These are phyloP conservation scores for Mythimna vitellina DNA, from an alignment of 2,888 invertebrate genomes.

Conservation along the genomic window DNA sequence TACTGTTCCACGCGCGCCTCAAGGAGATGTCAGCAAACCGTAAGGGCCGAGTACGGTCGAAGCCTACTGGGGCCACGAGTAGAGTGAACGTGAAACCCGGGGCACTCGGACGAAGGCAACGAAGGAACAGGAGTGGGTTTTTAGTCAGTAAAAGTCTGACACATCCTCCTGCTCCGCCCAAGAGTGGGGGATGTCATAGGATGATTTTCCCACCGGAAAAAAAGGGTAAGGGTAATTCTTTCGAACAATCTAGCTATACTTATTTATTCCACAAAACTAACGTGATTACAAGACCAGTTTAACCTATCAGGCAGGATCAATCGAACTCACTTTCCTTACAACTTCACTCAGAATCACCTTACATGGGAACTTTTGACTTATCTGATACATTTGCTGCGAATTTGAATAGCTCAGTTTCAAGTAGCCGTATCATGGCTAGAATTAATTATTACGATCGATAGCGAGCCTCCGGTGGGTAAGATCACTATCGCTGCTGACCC, in stretches of 20 bases:
- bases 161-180: no score
- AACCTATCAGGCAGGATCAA: background rate
- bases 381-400: conserved; percentile 47
- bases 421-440: conserved; percentile 67
- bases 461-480: conserved; percentile 71
- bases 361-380: conserved; percentile 44
- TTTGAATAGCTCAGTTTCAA: conserved; percentile 56
- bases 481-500: conserved; percentile 75
- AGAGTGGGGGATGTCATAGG: no score
- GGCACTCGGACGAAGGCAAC: no score
- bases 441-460: conserved; percentile 77
- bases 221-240: no score
- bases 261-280: background rate
- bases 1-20: no score
- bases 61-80: no score
- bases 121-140: no score
- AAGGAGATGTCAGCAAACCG: no score
- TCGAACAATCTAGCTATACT: background rate
- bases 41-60: no score
- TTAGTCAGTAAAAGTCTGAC: no score
- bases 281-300: background rate
- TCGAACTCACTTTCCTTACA: conserved; percentile 6
- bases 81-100: no score
- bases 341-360: conserved; percentile 32
- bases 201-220: no score